phyloP scores from a whole-genome alignment of 1,140 invertebrate species.

The Doryteuthis pealeii region DNA sequence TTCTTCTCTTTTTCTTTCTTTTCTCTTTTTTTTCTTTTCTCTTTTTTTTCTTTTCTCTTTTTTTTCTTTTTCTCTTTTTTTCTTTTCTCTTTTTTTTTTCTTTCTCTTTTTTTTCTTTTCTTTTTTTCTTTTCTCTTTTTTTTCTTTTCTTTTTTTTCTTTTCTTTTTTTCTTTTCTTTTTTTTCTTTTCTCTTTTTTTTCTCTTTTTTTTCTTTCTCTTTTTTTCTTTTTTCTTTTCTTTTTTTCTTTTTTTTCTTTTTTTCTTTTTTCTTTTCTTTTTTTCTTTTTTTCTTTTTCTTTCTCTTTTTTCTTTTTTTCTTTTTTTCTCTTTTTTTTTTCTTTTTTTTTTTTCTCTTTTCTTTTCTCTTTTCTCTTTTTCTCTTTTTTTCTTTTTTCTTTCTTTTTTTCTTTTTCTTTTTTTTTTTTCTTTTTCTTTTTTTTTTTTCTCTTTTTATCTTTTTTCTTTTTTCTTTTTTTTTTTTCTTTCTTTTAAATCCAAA shows the following conservation, averaged over 20 bases:
- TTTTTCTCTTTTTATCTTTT: no score
- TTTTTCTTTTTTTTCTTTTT: conserved; percentile 7
- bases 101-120: neutral
- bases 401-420: neutral
- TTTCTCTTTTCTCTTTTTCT: neutral
- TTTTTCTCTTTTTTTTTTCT: conserved; percentile 12
- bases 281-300: neutral
- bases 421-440: neutral
- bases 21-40: no score
- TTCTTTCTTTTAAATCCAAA: no score
- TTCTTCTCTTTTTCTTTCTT: no score
- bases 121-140: neutral
- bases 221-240: neutral
- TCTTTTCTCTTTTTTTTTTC: neutral
- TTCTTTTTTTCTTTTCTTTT: neutral
- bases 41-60: neutral
- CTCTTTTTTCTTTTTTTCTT: neutral
- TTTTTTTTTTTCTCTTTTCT: conserved; percentile 9
- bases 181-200: neutral
- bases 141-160: neutral
- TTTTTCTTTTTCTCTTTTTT: neutral
- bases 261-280: neutral
- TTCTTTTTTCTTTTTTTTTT: neutral
- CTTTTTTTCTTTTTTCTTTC: neutral
- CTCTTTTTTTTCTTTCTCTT: neutral